Percentiles rank a stretch among this genome's conserved stretches.
Evolutionary conservation across 2,888 invertebrate species (phyloP).

Genomic region (Athripsodes cinereus): DNA sequence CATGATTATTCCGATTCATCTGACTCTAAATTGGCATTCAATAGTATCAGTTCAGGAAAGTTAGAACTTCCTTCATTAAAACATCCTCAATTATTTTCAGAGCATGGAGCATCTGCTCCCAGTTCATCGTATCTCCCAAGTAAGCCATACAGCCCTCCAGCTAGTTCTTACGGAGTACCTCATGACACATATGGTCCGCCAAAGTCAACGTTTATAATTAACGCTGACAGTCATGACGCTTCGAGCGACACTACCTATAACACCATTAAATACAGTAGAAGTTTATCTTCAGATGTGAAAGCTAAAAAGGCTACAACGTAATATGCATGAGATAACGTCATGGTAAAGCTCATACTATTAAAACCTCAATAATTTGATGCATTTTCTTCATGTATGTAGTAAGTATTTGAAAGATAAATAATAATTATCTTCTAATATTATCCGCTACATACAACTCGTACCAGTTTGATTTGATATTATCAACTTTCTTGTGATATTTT

Average conservation of each 20-base stretch:
- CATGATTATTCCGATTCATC: slow-evolving; percentile 21
- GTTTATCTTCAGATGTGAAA: slow-evolving; percentile 29
- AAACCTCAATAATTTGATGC: background rate
- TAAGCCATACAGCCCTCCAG: slow-evolving; percentile 35
- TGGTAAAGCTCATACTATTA: background rate
- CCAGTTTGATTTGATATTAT: no score
- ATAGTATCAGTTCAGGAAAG: slow-evolving; percentile 33
- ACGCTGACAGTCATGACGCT: slow-evolving; percentile 38
- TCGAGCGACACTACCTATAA: slow-evolving; percentile 45
- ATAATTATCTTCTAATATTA: no score
- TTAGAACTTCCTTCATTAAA: slow-evolving; percentile 16
- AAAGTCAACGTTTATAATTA: slow-evolving; percentile 17
- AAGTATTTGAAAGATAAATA: no score
- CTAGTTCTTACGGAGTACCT: slow-evolving; percentile 32
- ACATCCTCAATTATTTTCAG: slow-evolving; percentile 32
- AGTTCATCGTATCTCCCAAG: slow-evolving; percentile 38
- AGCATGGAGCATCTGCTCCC: slow-evolving; percentile 38
- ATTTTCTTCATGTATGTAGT: background rate
- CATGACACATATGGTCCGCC: slow-evolving; percentile 25
- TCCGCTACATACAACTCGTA: no score
- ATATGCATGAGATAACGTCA: background rate
- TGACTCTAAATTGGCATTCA: slow-evolving; percentile 32
- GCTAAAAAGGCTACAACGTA: background rate
- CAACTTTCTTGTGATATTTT: no score
- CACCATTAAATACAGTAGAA: slow-evolving; percentile 49